Percentiles rank a stretch among this genome's conserved stretches.
These are phyloP conservation scores for Junco hyemalis DNA, from an alignment of 2,113 vertebrate genomes.

Conservation along the genomic window DNA sequence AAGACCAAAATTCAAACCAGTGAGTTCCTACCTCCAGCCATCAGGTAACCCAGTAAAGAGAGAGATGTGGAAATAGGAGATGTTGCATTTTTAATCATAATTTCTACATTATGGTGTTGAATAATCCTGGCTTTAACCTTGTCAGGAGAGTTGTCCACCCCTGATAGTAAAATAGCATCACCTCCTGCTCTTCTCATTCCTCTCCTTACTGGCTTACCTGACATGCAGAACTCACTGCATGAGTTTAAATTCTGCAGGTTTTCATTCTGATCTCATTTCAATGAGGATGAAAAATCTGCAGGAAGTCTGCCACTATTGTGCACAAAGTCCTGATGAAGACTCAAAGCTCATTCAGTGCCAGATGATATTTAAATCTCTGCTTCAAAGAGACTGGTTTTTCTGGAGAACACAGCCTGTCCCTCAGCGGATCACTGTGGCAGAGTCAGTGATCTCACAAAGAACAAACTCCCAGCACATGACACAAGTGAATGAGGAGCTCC, in stretches of 20 bases:
- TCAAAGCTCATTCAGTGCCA: background rate
- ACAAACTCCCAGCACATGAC: background rate
- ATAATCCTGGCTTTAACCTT: background rate
- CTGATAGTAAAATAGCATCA: background rate
- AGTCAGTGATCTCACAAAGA: background rate
- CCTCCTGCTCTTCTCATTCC: background rate
- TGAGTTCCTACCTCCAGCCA: background rate
- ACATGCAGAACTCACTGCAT: background rate
- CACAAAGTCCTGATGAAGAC: background rate
- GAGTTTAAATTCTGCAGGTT: background rate
- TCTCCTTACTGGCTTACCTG: background rate
- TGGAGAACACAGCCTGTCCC: background rate
- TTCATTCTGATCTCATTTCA: background rate
- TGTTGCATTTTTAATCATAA: background rate
- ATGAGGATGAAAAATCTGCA: background rate
- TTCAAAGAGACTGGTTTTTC: background rate
- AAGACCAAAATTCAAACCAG: background rate
- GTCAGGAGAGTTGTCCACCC: background rate
- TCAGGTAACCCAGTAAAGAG: background rate
- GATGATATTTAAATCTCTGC: background rate
- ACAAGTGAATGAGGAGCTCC: background rate
- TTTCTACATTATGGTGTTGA: background rate
- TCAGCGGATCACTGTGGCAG: background rate
- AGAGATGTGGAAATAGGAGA: background rate
- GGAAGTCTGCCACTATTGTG: background rate